Percentiles rank a stretch among this genome's conserved stretches.
Evolutionary conservation across 2,113 vertebrate genomes (phyloP).

Genomic region (Conger conger): DNA sequence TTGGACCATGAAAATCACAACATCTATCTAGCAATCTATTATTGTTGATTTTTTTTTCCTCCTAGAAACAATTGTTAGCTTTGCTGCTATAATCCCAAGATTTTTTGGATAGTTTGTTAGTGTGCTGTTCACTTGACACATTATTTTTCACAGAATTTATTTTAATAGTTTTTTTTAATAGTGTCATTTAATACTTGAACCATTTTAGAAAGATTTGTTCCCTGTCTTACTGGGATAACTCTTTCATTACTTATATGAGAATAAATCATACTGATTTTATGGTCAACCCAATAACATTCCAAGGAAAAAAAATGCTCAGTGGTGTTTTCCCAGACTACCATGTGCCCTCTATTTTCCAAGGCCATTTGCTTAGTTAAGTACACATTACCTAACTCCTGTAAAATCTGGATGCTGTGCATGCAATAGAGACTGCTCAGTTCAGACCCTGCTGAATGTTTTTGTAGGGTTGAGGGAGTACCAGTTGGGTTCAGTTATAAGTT

Average conservation of each 20-base stretch:
- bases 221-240: background rate
- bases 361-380: constrained; percentile 9
- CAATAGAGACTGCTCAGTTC: constrained; percentile 25
- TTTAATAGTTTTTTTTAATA: background rate
- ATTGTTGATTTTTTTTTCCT: background rate
- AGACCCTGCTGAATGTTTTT: constrained; percentile 49
- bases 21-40: too few relatives aligned
- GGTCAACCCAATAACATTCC: background rate
- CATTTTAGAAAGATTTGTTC: constrained; percentile 1
- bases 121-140: background rate
- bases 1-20: too few relatives aligned
- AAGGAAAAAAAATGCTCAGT: background rate
- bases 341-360: constrained; percentile 17
- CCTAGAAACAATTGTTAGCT: background rate
- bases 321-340: background rate
- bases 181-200: background rate
- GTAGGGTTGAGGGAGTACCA: constrained; percentile 39
- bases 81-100: background rate
- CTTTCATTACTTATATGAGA: constrained; percentile 6
- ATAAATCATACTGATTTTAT: constrained; percentile 3
- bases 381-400: constrained; percentile 9
- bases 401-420: constrained; percentile 21
- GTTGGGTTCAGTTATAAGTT: constrained; percentile 14
- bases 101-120: background rate
- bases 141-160: background rate